Percentiles rank a stretch among this genome's conserved stretches.
These are phyloP conservation scores for Eupelmus urozonus DNA, from an alignment of 2,888 invertebrate genomes.

Conservation along the genomic window DNA sequence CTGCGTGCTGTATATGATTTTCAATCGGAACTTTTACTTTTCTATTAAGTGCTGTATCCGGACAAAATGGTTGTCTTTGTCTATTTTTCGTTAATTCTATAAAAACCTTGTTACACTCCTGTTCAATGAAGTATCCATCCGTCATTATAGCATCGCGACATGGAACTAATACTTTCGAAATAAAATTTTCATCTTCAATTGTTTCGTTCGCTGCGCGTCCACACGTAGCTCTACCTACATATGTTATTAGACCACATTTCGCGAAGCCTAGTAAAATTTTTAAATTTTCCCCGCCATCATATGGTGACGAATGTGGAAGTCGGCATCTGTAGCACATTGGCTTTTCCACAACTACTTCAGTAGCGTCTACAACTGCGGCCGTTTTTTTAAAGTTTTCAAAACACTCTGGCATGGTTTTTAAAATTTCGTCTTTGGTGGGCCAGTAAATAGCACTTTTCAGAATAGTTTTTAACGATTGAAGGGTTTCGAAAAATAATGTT, in stretches of 20 bases:
- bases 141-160: conserved; percentile 40
- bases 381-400: conserved; percentile 27
- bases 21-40: background rate
- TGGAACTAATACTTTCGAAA: conserved; percentile 29
- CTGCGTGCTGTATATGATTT: background rate
- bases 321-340: background rate
- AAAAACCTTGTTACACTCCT: conserved; percentile 28
- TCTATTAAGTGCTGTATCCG: background rate
- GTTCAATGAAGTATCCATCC: conserved; percentile 15
- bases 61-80: background rate
- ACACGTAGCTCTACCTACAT: conserved; percentile 13
- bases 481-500: background rate
- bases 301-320: too few species aligned
- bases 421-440: conserved; percentile 26
- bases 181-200: conserved; percentile 11
- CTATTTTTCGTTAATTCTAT: conserved; percentile 11
- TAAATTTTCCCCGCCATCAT: background rate
- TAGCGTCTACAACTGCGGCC: background rate
- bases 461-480: conserved; percentile 9
- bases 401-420: background rate
- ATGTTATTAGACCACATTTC: conserved; percentile 29
- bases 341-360: conserved; percentile 3
- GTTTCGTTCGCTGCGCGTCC: background rate
- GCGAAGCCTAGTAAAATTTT: conserved; percentile 39
- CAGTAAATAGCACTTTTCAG: conserved; percentile 41